Evolutionary conservation across 2,888 invertebrate species (phyloP).

Genomic region (Hyppa rectilinea): DNA sequence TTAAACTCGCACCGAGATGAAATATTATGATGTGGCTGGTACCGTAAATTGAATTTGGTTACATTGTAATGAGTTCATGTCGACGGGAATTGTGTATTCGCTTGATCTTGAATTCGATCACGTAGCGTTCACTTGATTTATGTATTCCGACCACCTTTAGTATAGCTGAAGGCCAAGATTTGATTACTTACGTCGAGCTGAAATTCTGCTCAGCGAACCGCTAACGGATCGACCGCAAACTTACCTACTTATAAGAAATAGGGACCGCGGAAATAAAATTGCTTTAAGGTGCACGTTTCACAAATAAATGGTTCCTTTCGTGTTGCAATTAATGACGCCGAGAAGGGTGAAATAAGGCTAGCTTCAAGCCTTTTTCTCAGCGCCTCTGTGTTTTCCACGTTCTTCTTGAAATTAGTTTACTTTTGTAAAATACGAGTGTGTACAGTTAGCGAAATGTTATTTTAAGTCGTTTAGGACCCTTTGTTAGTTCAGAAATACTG

Average conservation of each 20-base stretch:
- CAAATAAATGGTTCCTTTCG: conserved; percentile 72
- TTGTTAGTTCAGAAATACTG: background rate
- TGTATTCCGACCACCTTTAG: conserved; percentile 86
- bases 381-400: conserved; percentile 60
- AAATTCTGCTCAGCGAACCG: conserved; percentile 77
- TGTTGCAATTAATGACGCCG: conserved; percentile 73
- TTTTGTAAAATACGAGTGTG: conserved; percentile 57
- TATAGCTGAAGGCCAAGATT: conserved; percentile 82
- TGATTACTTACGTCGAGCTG: conserved; percentile 81
- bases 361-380: conserved; percentile 65
- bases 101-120: conserved; percentile 88
- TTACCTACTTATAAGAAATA: conserved; percentile 70
- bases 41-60: conserved; percentile 89
- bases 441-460: conserved; percentile 41
- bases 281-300: conserved; percentile 70
- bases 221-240: conserved; percentile 75
- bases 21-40: conserved; percentile 86
- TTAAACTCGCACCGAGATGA: conserved; percentile 79
- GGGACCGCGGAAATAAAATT: conserved; percentile 67
- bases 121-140: conserved; percentile 87
- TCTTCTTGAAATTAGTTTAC: conserved; percentile 63
- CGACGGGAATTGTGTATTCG: conserved; percentile 83
- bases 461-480: conserved; percentile 18
- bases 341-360: conserved; percentile 69
- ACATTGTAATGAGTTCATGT: conserved; percentile 88